Percentiles rank a stretch among this genome's conserved stretches.
These are phyloP conservation scores for Columbina picui DNA, from an alignment of 2,113 vertebrate species.

Conservation along the genomic window DNA sequence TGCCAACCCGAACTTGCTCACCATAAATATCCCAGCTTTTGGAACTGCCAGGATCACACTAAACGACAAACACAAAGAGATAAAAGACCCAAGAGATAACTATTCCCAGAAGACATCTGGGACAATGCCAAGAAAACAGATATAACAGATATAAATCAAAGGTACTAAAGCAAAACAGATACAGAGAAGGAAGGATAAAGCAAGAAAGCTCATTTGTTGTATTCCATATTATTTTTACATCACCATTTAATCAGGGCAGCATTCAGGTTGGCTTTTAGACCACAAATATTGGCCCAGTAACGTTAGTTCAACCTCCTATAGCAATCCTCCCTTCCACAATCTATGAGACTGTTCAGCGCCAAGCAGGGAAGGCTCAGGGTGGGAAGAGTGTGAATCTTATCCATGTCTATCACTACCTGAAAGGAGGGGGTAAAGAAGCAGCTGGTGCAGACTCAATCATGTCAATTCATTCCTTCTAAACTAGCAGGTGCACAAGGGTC, in stretches of 20 bases:
- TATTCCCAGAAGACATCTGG: constrained; percentile 21
- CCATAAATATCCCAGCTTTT: neutral
- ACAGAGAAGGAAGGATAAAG: neutral
- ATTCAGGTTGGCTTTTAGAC: neutral
- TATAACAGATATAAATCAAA: neutral
- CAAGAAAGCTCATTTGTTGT: neutral
- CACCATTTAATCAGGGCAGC: neutral
- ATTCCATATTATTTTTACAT: neutral
- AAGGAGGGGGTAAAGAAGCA: neutral
- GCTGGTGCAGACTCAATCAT: neutral
- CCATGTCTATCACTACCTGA: neutral
- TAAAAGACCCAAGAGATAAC: neutral
- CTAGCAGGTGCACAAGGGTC: neutral
- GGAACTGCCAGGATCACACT: neutral
- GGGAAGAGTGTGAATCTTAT: neutral
- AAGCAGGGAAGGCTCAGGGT: neutral
- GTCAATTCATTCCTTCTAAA: neutral
- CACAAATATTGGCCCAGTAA: neutral
- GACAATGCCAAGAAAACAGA: neutral
- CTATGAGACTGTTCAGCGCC: neutral
- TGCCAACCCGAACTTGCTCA: neutral
- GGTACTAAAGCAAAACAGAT: neutral
- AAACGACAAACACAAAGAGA: neutral
- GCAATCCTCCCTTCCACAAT: too few relatives aligned
- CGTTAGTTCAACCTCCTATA: neutral